Conservation (phyloP, 2,113 vertebrate genomes). For the Trochalopteron elliotii region DNA sequence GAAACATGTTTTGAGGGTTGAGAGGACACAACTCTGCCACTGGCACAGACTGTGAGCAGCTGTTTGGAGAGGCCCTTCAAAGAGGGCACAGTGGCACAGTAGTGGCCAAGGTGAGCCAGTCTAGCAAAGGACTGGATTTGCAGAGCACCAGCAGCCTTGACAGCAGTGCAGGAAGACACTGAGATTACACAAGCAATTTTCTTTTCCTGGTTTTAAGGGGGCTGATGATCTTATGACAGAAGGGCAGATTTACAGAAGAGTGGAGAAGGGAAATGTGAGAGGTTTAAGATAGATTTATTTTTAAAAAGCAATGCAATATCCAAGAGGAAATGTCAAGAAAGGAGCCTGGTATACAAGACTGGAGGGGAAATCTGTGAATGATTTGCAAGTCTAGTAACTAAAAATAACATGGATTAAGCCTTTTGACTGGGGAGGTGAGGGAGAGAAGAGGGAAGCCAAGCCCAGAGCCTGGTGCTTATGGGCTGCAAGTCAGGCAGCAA, state of each 20-base stretch:
- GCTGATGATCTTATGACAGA: neutral
- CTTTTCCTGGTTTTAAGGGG: neutral
- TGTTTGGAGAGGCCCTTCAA: neutral
- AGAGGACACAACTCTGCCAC: neutral
- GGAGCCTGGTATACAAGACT: neutral
- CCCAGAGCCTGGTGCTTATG: neutral
- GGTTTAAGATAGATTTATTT: slow-evolving; percentile 7
- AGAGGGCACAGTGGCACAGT: neutral
- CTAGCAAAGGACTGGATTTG: neutral
- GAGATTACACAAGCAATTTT: neutral
- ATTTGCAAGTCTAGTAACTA: slow-evolving; percentile 2
- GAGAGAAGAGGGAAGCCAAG: neutral
- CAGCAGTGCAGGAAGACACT: neutral
- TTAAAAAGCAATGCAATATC: neutral
- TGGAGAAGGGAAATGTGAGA: neutral
- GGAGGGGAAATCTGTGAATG: neutral
- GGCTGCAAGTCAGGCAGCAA: neutral
- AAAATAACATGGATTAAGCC: neutral
- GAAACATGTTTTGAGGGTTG: neutral
- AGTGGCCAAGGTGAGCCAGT: neutral
- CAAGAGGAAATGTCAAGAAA: slow-evolving; percentile 15
- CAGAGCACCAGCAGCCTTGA: neutral
- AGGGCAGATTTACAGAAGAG: neutral
- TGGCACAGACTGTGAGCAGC: neutral
- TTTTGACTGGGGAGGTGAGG: neutral